Base-by-base conservation (phyloP, 2,113 vertebrate genomes). In the Orycteropus afer region DNA sequence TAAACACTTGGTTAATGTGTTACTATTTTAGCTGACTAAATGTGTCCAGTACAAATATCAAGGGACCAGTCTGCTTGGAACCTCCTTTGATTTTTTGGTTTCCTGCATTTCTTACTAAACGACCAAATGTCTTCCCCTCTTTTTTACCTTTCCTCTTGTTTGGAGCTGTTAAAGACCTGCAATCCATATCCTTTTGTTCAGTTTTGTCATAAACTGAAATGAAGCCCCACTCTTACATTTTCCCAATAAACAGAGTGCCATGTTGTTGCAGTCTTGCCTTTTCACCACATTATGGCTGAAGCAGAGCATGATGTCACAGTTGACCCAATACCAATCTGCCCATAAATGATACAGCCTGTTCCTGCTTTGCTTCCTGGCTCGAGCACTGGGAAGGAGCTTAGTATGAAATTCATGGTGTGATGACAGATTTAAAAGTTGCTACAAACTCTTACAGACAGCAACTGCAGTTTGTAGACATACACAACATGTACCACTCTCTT, bases 371-470 rank as follows among this genome's bases (percentile, higher is more conserved):
- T 98, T 98, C 98, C 98, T 98, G 98, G 97, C 98, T 98, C 96
- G 69, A 98, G 98, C 98, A 97, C 98, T 92, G 97, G 98, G 98
- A 99, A 99, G 98, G 98, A 98, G 99, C 98, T 98, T 98, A 98
- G 98, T 98, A 98, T 98, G 98, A 98, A 98, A 98, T 98, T 99
- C 98, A 98, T 98, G 98, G 98, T 5, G 99, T 98, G 99, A 98
- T 99, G 99, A 99, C 99, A 99, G 99, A 99, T 99, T 99, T 99
- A 99, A 99, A 99, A 99, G 99, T 99, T 99, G 99, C 98, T 99
- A 98, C 98, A 99, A 99, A 99, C 98, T 98, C 98, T 98, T 99
- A 98, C 98, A 99, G 99, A 99, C 99, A 99, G 98, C 98, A 98
- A 98, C 98, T 98, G 98, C 98, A 98, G 99, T 98, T 98, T 99